A percentile compares a stretch with the other conserved stretches of the same genome.
These are phyloP conservation scores for Erethizon dorsatum DNA, from an alignment of 2,797 vertebrate species.

Conservation along the genomic window DNA sequence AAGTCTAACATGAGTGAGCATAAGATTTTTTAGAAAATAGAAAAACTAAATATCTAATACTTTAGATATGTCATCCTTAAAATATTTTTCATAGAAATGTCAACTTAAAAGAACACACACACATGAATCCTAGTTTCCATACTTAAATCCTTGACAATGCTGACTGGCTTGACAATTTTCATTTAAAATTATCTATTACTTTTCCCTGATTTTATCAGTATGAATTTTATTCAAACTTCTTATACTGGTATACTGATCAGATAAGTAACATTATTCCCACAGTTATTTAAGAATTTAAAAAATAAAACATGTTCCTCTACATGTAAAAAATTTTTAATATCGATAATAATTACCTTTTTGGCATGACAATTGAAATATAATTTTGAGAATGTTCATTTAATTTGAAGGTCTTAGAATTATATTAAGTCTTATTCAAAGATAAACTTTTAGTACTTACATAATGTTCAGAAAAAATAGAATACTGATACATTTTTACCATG, in stretches of 20 bases:
- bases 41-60: not conserved
- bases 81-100: not conserved
- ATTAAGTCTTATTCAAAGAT: not conserved
- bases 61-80: not conserved
- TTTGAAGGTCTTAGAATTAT: not conserved
- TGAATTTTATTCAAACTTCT: constrained; percentile 22
- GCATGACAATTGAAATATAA: not conserved
- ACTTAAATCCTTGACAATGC: constrained; percentile 36
- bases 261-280: not conserved
- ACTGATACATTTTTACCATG: not conserved
- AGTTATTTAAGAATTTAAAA: constrained; percentile 25
- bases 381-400: constrained; percentile 26
- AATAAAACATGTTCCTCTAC: not conserved
- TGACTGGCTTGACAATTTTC: not conserved
- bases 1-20: not conserved
- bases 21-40: constrained; percentile 24
- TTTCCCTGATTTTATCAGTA: not conserved
- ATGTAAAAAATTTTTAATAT: constrained; percentile 15
- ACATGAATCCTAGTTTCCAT: not conserved
- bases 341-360: not conserved
- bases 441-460: not conserved
- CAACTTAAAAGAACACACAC: not conserved
- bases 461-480: not conserved
- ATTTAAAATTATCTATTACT: not conserved
- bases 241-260: not conserved